Conservation (phyloP, 2,113 vertebrate species). For the Cyprinus carpio region DNA sequence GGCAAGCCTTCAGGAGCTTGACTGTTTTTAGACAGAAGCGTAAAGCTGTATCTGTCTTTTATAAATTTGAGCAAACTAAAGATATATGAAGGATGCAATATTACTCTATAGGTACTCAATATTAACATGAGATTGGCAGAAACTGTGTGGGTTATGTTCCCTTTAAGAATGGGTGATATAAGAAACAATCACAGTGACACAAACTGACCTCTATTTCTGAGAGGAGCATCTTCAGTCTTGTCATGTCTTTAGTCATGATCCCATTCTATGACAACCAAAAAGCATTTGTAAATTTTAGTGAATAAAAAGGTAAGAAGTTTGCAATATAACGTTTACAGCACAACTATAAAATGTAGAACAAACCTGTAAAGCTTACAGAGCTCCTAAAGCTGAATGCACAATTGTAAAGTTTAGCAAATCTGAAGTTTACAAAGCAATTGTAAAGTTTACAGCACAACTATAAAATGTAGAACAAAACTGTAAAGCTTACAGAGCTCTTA, state of each 20-base stretch:
- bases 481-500: neutral
- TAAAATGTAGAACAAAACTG: no score
- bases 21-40: no score
- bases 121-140: no score
- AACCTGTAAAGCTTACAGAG: neutral
- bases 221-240: conserved; percentile 92
- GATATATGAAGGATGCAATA: no score
- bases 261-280: conserved; percentile 82
- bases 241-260: conserved; percentile 95
- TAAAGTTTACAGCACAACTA: neutral
- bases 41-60: no score
- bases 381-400: neutral
- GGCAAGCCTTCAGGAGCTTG: no score
- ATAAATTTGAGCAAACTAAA: no score
- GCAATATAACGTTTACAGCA: neutral
- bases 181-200: neutral
- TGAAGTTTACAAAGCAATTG: neutral
- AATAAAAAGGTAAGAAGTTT: neutral
- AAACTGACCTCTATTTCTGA: conserved; percentile 90
- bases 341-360: neutral
- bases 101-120: no score
- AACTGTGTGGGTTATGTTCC: no score
- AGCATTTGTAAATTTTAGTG: neutral
- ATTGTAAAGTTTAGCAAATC: neutral
- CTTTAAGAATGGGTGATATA: neutral